Base-by-base conservation (phyloP, 1,140 invertebrate species). In the Micrasema longulum region DNA sequence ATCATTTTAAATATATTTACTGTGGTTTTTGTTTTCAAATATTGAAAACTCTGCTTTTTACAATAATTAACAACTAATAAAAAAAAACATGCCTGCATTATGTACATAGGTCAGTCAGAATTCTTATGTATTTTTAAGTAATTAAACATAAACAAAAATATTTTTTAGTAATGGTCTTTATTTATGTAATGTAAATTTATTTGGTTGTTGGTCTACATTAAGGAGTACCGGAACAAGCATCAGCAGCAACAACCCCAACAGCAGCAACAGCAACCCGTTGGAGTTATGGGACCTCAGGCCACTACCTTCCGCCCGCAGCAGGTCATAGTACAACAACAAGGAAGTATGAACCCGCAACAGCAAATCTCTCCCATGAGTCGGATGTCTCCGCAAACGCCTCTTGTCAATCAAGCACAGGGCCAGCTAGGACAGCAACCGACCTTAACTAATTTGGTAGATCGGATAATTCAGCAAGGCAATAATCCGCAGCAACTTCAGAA, bases 141-240 rank as follows among this genome's bases (percentile, higher is more conserved):
- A n/a, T n/a, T n/a, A n/a, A n/a, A n/a, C n/a, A n/a, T n/a, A n/a
- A n/a, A n/a, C n/a, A n/a, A n/a, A n/a, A n/a, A n/a, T n/a, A n/a
- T n/a, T n/a, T n/a, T n/a, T n/a, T n/a, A n/a, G n/a, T n/a, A n/a
- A n/a, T n/a, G n/a, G 31, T 31, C 36, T 43, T 35, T 57, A 57
- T 60, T 36, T 66, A 57, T 72, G 60, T 72, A 73, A 69, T 69
- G 65, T 73, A 65, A 64, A 52, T 69, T 52, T 73, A 55, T 73
- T 55, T 72, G 62, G 70, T 50, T 72, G 50, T 73, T 73, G 71
- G 65, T 73, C 64, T 65, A 70, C 20, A 71, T 71, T 53, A 76
- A 88, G 87, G 87, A 88, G 78, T 88, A 88, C 67, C 84, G 86
- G 62, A 86, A 83, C 3, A 88, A 72, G 53, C 65, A 69, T 47